Percentiles rank a stretch among this genome's conserved stretches.
These are phyloP conservation scores for Spatula versicolor DNA, from an alignment of 2,797 vertebrate genomes.

Conservation along the genomic window DNA sequence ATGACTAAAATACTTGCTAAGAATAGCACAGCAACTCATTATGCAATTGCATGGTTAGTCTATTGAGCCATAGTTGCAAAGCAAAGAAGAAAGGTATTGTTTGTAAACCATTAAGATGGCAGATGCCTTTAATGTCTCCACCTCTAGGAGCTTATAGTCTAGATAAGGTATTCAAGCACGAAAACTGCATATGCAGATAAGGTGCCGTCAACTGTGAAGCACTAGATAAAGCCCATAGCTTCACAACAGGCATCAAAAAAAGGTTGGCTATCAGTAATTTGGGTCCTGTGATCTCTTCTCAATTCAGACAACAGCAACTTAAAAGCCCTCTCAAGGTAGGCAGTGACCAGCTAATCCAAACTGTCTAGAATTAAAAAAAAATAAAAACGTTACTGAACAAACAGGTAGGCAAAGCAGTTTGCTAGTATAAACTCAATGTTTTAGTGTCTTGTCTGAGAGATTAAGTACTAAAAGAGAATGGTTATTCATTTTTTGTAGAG, in stretches of 20 bases:
- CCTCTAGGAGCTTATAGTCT: not conserved
- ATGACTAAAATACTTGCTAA: not conserved
- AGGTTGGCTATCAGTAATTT: not conserved
- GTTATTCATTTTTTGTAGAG: not conserved
- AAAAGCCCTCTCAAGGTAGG: rapidly evolving
- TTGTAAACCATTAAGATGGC: not conserved
- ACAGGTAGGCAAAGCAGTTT: not conserved
- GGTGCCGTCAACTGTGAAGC: not conserved
- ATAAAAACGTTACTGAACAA: not conserved
- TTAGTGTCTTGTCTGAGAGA: not conserved
- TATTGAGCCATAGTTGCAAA: not conserved
- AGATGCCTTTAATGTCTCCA: not conserved
- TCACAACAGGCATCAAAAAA: not conserved
- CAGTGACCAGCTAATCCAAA: not conserved
- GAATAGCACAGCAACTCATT: not conserved
- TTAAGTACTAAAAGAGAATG: not conserved
- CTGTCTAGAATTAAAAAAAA: not conserved
- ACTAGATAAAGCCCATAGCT: not conserved
- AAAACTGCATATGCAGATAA: not conserved
- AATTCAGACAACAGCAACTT: not conserved
- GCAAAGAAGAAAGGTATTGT: not conserved
- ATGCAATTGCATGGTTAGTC: not conserved
- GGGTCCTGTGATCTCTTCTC: not conserved
- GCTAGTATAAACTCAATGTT: not conserved
- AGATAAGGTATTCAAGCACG: not conserved